These are phyloP conservation scores for Andrena bicolor DNA, from an alignment of 2,888 invertebrate species.

Conservation along the genomic window DNA sequence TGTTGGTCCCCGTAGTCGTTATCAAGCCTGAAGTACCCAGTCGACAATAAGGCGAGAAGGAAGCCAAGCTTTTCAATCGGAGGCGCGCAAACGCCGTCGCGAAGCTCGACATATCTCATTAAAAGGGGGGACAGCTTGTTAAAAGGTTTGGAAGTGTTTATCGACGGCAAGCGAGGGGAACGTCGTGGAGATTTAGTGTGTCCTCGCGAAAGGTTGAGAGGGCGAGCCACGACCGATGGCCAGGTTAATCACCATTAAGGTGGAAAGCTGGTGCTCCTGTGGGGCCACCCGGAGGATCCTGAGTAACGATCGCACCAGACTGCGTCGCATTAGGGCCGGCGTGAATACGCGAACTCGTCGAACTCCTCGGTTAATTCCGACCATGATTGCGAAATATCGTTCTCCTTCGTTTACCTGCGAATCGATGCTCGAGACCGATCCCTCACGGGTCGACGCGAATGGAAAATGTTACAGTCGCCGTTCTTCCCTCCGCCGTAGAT, in stretches of 20 bases:
- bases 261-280: conserved; percentile 63
- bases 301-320: conserved; percentile 71
- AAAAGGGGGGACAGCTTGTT: conserved; percentile 45
- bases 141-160: conserved; percentile 59
- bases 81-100: conserved; percentile 7
- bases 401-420: conserved; percentile 30
- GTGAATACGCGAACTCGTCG: conserved; percentile 69
- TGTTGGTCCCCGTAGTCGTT: too few relatives aligned
- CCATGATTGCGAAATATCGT: conserved; percentile 60
- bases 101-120: conserved; percentile 42
- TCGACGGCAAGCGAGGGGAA: conserved; percentile 19
- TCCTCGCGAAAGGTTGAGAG: conserved; percentile 58
- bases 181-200: conserved; percentile 49
- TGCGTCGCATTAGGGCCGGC: conserved; percentile 66
- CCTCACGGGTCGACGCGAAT: background rate
- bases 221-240: conserved; percentile 67
- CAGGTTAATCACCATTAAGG: conserved; percentile 77
- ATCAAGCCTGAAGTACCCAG: too few relatives aligned
- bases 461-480: background rate
- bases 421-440: background rate
- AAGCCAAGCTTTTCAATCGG: background rate
- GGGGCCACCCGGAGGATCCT: conserved; percentile 71
- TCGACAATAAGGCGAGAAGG: too few relatives aligned
- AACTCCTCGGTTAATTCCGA: conserved; percentile 55
- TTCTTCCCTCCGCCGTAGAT: background rate